Evolutionary conservation across 2,888 invertebrate species (phyloP), one percentile per base, ranked within the genome.

Genomic region (Phyto melanocephala): DNA sequence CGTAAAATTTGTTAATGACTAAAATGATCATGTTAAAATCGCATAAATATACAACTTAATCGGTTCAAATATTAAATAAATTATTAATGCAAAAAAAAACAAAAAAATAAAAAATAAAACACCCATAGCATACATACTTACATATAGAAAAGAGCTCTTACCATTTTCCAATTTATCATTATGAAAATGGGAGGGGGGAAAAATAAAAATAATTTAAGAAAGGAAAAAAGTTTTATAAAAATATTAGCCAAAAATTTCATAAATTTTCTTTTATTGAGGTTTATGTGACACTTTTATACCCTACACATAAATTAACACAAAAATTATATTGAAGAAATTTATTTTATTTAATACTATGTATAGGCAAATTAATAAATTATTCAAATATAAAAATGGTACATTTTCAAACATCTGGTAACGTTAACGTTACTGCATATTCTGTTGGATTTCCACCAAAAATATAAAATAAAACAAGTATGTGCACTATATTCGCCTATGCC

Each of bases 171-270:
- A 54, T 52, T n/a, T 52, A 52, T 54, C 28, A 54, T 58, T 37
- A 2, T 37, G 35, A 58, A 35, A 58, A 37, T 37, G 35, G 35
- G 35, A 56, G 13, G 40, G n/a, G n/a, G 22, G 40, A 40, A n/a
- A 62, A 42, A 40, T 40, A 40, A 13, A 60, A 40, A 40, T 24
- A 15, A 24, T 28, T 54, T 1, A 52, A 52, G 7, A 62, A 28
- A n/a, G 0, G 11, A 15, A 52, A 37, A n/a, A 65, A 35, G 8
- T 17, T 3, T 15, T 4, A 50, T 15, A 10, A 37, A 50, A 37
- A 37, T 10, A 22, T n/a, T 85, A 84, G 86, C 86, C 86, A 87
- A 83, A 84, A 85, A 78, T 60, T 80, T 85, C 85, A 87, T 88
- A 89, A 89, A 88, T 89, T 83, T 84, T 5, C 6, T 1, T 20